A percentile compares a stretch with the other conserved stretches of the same genome.
These are phyloP conservation scores for Drosophila prostipennis DNA, from an alignment of 2,888 invertebrate species.

Conservation along the genomic window DNA sequence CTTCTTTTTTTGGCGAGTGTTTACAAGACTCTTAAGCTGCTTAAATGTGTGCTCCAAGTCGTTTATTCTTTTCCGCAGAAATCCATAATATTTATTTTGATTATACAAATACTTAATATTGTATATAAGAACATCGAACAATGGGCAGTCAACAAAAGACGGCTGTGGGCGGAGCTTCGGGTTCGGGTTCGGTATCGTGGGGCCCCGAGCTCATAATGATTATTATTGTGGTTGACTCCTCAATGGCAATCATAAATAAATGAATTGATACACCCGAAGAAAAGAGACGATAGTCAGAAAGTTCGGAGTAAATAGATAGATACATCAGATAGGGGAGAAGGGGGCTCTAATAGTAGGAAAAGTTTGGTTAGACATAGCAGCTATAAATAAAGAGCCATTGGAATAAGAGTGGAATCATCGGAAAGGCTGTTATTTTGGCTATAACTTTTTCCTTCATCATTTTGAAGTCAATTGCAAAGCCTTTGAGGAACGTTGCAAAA, in stretches of 20 bases:
- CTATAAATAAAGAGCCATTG: too few relatives aligned
- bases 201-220: slow-evolving; percentile 24
- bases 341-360: too few relatives aligned
- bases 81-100: slow-evolving; percentile 44
- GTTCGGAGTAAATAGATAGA: background rate
- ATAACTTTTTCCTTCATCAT: too few relatives aligned
- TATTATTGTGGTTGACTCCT: slow-evolving; percentile 32
- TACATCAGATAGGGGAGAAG: too few relatives aligned
- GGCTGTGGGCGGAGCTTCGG: slow-evolving; percentile 30
- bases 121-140: slow-evolving; percentile 32
- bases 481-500: too few relatives aligned
- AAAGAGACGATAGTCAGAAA: background rate
- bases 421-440: too few relatives aligned
- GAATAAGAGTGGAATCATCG: too few relatives aligned
- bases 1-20: slow-evolving; percentile 22
- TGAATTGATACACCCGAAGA: slow-evolving; percentile 27
- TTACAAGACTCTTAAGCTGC: slow-evolving; percentile 48
- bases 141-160: slow-evolving; percentile 35
- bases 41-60: slow-evolving; percentile 38
- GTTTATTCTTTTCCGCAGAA: slow-evolving; percentile 28
- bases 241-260: slow-evolving; percentile 41
- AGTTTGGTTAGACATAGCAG: too few relatives aligned
- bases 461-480: too few relatives aligned
- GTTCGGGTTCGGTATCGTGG: background rate
- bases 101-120: slow-evolving; percentile 33